Evolutionary conservation across 2,888 invertebrate species (phyloP).

Genomic region (Venusia cambrica): DNA sequence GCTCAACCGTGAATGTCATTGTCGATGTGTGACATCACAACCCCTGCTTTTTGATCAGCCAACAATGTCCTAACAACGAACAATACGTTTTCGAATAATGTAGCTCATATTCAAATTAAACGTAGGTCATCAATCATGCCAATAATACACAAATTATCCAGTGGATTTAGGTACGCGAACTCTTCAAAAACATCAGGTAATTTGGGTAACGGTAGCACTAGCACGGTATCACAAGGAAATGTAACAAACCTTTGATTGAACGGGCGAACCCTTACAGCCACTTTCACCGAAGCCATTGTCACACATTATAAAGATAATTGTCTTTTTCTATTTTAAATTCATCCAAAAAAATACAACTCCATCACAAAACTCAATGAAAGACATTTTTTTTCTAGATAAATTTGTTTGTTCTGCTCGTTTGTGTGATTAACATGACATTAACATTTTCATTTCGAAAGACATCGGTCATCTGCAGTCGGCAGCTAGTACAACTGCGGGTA

Average conservation of each 20-base stretch:
- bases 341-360: constrained; percentile 54
- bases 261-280: constrained; percentile 94
- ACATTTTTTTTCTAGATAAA: constrained; percentile 47
- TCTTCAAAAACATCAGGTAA: constrained; percentile 45
- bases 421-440: constrained; percentile 15
- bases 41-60: constrained; percentile 66
- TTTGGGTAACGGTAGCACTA: constrained; percentile 23
- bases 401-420: constrained; percentile 29
- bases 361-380: constrained; percentile 55
- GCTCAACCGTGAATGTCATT: constrained; percentile 80
- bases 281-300: constrained; percentile 94
- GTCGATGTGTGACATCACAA: constrained; percentile 76
- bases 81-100: neutral
- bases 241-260: constrained; percentile 90
- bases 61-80: constrained; percentile 1
- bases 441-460: constrained; percentile 25
- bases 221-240: constrained; percentile 25
- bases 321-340: constrained; percentile 52
- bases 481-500: too few species aligned
- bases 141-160: constrained; percentile 40
- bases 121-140: constrained; percentile 22
- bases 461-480: too few species aligned
- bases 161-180: constrained; percentile 35
- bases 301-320: constrained; percentile 73
- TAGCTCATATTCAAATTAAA: constrained; percentile 9